Evolutionary conservation across 2,888 invertebrate genomes (phyloP).

Genomic region (Coleophora flavipennella): DNA sequence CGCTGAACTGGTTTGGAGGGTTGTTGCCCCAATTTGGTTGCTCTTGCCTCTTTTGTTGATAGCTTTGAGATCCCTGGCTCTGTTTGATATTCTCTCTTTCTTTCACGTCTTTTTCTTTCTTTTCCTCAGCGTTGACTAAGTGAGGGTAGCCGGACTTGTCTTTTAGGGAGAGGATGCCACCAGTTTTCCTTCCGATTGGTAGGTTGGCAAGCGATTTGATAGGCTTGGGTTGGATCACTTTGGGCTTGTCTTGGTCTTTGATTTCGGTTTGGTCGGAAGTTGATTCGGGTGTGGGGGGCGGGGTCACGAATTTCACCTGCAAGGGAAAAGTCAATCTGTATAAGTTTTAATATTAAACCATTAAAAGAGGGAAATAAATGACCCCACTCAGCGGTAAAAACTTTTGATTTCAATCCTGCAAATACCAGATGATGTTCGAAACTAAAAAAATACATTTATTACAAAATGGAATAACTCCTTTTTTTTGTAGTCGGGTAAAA

Average conservation of each 20-base stretch:
- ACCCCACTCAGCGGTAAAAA: no score
- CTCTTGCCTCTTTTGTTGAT: conserved; percentile 35
- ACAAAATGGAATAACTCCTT: no score
- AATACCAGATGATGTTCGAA: no score
- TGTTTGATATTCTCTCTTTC: conserved; percentile 36
- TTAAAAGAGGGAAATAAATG: no score
- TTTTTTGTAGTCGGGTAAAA: no score
- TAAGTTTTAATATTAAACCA: no score
- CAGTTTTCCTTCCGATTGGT: conserved; percentile 59
- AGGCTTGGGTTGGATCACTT: conserved; percentile 51
- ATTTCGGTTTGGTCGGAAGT: conserved; percentile 30
- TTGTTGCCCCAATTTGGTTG: conserved; percentile 15
- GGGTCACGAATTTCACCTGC: conserved; percentile 73
- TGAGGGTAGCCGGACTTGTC: conserved; percentile 70
- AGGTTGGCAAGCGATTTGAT: conserved; percentile 57
- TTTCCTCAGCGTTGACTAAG: conserved; percentile 52
- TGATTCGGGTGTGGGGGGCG: conserved; percentile 57
- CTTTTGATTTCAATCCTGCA: no score
- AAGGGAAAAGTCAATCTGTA: conserved; percentile 9
- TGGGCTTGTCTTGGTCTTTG: conserved; percentile 46
- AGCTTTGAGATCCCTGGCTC: conserved; percentile 30
- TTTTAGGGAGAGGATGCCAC: conserved; percentile 66
- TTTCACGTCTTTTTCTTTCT: conserved; percentile 52
- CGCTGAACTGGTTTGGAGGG: conserved; percentile 17
- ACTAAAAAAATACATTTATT: no score